Evolutionary conservation across 2,113 vertebrate species (phyloP), one percentile per base, ranked within the genome.

Genomic region (Thalassoma bifasciatum): DNA sequence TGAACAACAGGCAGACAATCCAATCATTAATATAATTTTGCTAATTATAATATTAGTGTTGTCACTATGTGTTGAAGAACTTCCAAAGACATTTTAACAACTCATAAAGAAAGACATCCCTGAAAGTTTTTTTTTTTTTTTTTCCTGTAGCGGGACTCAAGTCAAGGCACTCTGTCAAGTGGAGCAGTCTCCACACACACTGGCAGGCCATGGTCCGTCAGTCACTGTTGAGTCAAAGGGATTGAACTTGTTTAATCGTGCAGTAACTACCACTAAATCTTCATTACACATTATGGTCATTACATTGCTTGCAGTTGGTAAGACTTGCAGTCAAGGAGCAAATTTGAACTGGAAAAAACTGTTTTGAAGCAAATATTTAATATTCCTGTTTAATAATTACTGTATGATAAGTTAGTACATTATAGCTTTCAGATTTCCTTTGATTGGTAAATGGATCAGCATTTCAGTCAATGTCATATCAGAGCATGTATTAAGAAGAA

Each of bases 121-220:
- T 89, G 88, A 87, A 66, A 52, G 22, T 57, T 14, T 49, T 38
- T 26, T 49, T 37, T 26, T 63, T n/a, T n/a, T n/a, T 49, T 77
- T 24, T 49, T 72, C 56, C 63, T 65, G 56, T 54, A 46, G 70
- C 36, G 62, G 71, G 69, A 86, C 62, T 69, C 61, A 71, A 66
- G 60, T 89, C 87, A 93, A 93, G 93, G 93, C 92, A 93, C 92
- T 93, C 87, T 57, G 56, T 72, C 70, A 40, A 56, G 58, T 74
- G 44, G 53, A 77, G 21, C 38, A 16, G 63, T 65, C 30, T 74
- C 66, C 69, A 64, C 66, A 44, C 58, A 68, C 58, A 40, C 19
- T 13, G 12, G 66, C 71, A 72, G 57, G 77, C 69, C 24, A 8
- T 3, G 2, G 21, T 78, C 71, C 47, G 71, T 53, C 54, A 44